These are phyloP conservation scores for Rissa tridactyla DNA, from an alignment of 2,113 vertebrate genomes.

Conservation along the genomic window DNA sequence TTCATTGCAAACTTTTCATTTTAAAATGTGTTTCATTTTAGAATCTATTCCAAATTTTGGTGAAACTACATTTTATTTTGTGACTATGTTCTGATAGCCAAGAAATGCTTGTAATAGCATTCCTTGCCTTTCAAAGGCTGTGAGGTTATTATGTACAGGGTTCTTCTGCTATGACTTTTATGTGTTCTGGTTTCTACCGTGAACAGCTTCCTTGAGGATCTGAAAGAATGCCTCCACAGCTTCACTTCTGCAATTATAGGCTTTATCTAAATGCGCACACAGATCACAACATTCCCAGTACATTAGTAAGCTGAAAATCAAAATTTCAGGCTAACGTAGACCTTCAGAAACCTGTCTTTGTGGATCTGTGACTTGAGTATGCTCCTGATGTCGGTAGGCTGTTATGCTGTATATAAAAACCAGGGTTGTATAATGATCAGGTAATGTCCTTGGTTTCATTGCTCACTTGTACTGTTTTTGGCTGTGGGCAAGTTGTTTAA, in stretches of 20 bases:
- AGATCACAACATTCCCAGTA: background rate
- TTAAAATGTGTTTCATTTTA: background rate
- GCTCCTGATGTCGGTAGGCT: background rate
- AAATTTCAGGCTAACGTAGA: background rate
- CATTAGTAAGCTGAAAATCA: background rate
- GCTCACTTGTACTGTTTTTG: background rate
- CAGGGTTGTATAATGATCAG: background rate
- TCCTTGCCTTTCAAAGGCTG: background rate
- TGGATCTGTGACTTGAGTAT: background rate
- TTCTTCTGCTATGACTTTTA: background rate
- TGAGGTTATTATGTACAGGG: background rate
- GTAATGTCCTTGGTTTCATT: background rate
- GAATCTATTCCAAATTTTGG: background rate
- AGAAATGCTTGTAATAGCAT: background rate
- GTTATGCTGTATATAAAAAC: background rate
- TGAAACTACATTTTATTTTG: background rate
- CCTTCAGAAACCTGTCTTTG: background rate
- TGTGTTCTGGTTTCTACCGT: background rate
- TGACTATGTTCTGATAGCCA: background rate
- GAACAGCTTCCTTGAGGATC: background rate
- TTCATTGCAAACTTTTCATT: background rate
- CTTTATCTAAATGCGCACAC: background rate
- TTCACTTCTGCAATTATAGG: background rate
- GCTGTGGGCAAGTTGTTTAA: background rate
- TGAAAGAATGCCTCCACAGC: background rate